Evolutionary conservation across 2,797 vertebrate species (phyloP).

Genomic region (Philypnodon macrostomus): DNA sequence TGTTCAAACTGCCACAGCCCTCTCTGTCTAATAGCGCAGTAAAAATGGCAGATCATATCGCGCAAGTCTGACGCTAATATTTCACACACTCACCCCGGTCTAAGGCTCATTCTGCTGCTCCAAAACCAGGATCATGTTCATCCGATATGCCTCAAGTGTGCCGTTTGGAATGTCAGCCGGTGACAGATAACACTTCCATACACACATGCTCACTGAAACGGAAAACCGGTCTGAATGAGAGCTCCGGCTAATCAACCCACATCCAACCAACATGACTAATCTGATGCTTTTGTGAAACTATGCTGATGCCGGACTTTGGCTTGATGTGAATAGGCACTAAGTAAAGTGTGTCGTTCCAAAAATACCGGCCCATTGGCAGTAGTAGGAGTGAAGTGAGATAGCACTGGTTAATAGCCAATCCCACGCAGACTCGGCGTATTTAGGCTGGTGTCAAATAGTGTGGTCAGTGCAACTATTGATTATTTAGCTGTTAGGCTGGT

Average conservation of each 20-base stretch:
- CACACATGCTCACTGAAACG: conserved; percentile 7
- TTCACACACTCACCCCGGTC: conserved; percentile 7
- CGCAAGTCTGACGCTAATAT: neutral
- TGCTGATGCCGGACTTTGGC: too few relatives aligned
- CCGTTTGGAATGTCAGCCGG: conserved; percentile 2
- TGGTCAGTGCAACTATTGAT: neutral
- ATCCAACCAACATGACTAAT: neutral
- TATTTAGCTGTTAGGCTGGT: neutral
- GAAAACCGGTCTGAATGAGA: neutral
- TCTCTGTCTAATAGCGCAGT: neutral
- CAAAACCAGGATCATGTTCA: conserved; percentile 6
- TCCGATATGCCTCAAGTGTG: conserved; percentile 3
- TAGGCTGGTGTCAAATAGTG: neutral
- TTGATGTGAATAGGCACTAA: too few relatives aligned
- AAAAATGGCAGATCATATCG: conserved; percentile 21
- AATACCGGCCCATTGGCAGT: too few relatives aligned
- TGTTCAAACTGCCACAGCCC: neutral
- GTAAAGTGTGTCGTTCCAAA: neutral
- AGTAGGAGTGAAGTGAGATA: too few relatives aligned
- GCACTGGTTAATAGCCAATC: too few relatives aligned
- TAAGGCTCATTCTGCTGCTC: neutral
- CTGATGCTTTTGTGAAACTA: neutral
- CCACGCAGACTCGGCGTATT: neutral
- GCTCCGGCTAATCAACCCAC: neutral
- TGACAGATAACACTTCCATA: conserved; percentile 26